A percentile compares a stretch with the other conserved stretches of the same genome.
Evolutionary conservation across 2,113 vertebrate genomes (phyloP).

Genomic region (Nibea albiflora): DNA sequence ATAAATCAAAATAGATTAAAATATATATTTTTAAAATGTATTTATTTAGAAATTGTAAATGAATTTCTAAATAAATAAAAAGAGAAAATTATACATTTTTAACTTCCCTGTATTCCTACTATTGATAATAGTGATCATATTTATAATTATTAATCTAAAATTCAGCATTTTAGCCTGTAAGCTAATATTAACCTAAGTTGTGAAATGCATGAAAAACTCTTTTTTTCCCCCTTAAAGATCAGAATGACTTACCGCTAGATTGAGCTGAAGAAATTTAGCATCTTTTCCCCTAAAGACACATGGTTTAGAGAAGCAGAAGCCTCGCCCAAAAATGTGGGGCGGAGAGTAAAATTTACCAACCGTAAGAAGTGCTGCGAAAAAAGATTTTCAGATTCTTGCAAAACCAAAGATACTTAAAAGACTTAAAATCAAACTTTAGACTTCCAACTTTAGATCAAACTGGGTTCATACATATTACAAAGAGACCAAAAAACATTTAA

Average conservation of each 20-base stretch:
- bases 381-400: not conserved
- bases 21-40: too few species aligned
- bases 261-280: not conserved
- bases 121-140: too few species aligned
- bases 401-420: not conserved
- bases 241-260: slow-evolving; percentile 28
- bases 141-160: not conserved
- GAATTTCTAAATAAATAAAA: too few species aligned
- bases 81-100: too few species aligned
- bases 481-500: too few species aligned
- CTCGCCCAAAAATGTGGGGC: not conserved
- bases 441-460: too few species aligned
- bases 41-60: not conserved
- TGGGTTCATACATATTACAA: too few species aligned
- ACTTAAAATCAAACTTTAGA: not conserved
- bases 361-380: not conserved
- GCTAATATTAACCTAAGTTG: too few species aligned
- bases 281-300: not conserved
- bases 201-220: not conserved
- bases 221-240: not conserved
- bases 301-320: not conserved
- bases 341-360: not conserved
- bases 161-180: not conserved
- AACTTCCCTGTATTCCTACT: not conserved
- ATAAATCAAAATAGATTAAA: not conserved